Evolutionary conservation across 2,113 vertebrate genomes (phyloP), one percentile per base, ranked within the genome.

Genomic region (Polypterus bichir): DNA sequence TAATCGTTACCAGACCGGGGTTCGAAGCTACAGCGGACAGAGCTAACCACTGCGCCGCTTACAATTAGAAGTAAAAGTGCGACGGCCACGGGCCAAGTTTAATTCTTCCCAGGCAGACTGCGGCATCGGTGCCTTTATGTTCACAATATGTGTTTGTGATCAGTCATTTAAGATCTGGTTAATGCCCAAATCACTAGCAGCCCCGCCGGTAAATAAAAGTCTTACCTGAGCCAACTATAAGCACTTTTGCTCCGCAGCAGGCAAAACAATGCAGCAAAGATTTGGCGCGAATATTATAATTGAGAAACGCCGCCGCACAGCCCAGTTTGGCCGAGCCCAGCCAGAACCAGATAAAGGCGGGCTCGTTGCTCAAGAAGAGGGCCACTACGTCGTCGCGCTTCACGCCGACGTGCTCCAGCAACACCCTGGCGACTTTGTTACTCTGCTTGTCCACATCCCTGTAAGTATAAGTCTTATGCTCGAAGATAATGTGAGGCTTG

Each of bases 191-290:
- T 27, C 27, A 2, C 27, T 27, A 27, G 27, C 27, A 27, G 27
- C 27, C 27, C 27, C 27, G 27, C 27, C 27, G 27, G 27, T 27
- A 63, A 7, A 9, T 5, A 11, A 47, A 11, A 9, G 48, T 49
- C 77, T 74, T 81, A 92, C 91, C 90, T 81, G 83, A 57, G 0
- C 81, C 79, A n/a, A 77, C 84, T 27, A 94, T 78, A 59, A 92
- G 59, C 57, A 91, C 77, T 45, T 68, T 84, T 4, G 91, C 86
- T 9, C 67, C 70, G 65, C 79, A 78, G 75, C 84, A 86, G 59
- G 70, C 75, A 57, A 91, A 88, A 56, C 87, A 89, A 75, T 88
- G 86, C 64, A 89, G 61, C 65, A 93, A 69, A n/a, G 87, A 86
- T 57, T 76, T 77, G 4, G 67, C 68, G 49, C 87, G 79, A 73